Conservation (phyloP, 30 jellyfish, hydroid and myxozoan genomes). For the Sanderia malayensis region DNA sequence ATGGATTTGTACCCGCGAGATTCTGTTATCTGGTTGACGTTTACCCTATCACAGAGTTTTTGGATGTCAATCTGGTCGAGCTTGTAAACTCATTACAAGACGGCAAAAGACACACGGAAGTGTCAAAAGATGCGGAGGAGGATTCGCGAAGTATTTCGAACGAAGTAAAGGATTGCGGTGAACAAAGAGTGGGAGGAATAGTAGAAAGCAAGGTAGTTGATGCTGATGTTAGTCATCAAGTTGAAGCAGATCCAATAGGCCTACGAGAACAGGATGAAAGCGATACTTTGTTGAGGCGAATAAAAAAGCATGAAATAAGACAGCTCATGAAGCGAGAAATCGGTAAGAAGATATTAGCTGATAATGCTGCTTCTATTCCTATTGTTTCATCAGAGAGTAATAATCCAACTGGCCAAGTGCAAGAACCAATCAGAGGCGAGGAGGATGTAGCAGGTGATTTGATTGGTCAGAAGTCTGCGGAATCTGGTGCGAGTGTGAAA, state of each 20-base stretch:
- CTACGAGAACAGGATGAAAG: conserved; percentile 24
- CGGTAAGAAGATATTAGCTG: not conserved
- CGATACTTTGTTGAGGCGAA: conserved; percentile 45
- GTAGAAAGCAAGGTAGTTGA: not conserved
- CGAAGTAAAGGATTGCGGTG: not conserved
- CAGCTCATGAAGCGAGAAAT: conserved; percentile 44
- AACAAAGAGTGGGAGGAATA: not conserved
- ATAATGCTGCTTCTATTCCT: not conserved
- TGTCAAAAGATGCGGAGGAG: not conserved
- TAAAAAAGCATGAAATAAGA: conserved; percentile 47
- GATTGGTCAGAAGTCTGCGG: not conserved
- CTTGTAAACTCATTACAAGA: not conserved
- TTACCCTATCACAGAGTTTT: not conserved
- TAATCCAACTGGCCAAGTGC: not conserved
- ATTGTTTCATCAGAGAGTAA: not conserved
- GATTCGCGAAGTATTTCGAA: too few species aligned
- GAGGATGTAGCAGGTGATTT: not conserved
- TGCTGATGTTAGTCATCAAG: not conserved
- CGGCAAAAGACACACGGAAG: not conserved
- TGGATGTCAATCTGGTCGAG: not conserved
- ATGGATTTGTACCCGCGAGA: conserved; percentile 48
- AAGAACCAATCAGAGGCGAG: not conserved
- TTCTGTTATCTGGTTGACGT: conserved; percentile 32
- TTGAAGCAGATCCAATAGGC: not conserved
- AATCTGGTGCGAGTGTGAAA: not conserved